These are phyloP conservation scores for Drosophila algonquin DNA, from an alignment of 2,888 invertebrate genomes.

Conservation along the genomic window DNA sequence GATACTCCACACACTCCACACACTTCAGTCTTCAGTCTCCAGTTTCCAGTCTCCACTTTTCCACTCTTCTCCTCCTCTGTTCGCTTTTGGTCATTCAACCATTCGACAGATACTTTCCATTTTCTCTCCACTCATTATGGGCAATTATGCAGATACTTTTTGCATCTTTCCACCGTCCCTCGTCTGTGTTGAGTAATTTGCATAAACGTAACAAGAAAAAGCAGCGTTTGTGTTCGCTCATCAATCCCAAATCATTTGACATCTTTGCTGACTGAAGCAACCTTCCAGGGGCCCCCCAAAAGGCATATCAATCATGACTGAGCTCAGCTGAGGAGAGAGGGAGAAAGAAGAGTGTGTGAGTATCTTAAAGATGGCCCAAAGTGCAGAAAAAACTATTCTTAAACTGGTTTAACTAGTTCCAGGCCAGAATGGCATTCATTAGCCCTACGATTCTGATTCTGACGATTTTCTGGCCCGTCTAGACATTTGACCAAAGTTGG, in stretches of 20 bases:
- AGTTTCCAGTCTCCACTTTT: background rate
- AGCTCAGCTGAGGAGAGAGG: no score
- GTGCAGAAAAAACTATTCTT: constrained; percentile 20
- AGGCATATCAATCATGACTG: constrained; percentile 28
- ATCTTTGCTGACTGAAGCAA: constrained; percentile 32
- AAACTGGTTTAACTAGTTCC: constrained; percentile 69
- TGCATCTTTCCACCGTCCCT: constrained; percentile 7
- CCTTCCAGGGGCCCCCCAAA: constrained; percentile 30
- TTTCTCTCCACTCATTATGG: constrained; percentile 50
- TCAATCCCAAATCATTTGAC: constrained; percentile 28
- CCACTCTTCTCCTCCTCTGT: background rate
- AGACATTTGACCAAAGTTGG: constrained; percentile 39
- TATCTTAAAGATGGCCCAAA: constrained; percentile 11
- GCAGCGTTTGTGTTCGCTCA: constrained; percentile 13
- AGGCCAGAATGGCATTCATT: constrained; percentile 26
- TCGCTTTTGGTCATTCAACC: constrained; percentile 28
- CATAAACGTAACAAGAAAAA: constrained; percentile 21
- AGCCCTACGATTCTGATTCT: constrained; percentile 35
- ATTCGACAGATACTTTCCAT: constrained; percentile 46
- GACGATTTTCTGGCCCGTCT: constrained; percentile 5
- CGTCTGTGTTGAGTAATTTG: constrained; percentile 20
- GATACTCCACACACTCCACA: constrained; percentile 12
- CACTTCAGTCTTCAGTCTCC: background rate
- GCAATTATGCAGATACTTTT: constrained; percentile 56
- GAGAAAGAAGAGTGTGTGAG: background rate